Base-by-base conservation (phyloP, 2,113 vertebrate genomes). In the Eulemur macaco region DNA sequence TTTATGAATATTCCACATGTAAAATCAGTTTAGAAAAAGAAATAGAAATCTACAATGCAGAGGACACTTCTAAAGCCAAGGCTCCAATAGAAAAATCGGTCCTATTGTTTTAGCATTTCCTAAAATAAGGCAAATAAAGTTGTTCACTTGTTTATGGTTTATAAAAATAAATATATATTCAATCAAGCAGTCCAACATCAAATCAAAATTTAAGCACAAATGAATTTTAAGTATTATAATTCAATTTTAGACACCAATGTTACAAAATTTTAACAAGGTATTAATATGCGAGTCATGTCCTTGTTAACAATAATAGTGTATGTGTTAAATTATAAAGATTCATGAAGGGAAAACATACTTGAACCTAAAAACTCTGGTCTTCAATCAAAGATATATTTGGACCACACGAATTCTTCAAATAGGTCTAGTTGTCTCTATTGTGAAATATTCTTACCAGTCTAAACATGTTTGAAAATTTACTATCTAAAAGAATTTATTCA, bases 111-210 rank as follows among this genome's bases (percentile, higher is more conserved):
- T 56, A 85, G 8, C 3, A 76, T 85, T 93, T 94, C 60, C 52
- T 87, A 93, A 90, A 92, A 52, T 64, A 93, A 78, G 34, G 39
- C 68, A 84, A 73, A 63, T 66, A 95, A 89, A 89, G 15, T 66
- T 63, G 6, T 13, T 66, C 3, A 29, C 11, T 87, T 86, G 21
- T 31, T 87, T 91, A 64, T 58, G 58, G 27, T 29, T 80, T 63
- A 81, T 18, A 94, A 85, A 91, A 87, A 69, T 92, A 18, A 88
- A 8, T 56, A 71, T 78, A 14, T 73, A 83, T 69, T 88, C 31
- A 80, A 50, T 60, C 23, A 63, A 66, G 2, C 21, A 86, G 11
- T 29, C 25, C 27, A 63, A 56, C 21, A 74, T 88, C 50, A 90
- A 87, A 71, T 63, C 4, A 76, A 92, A 96, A 68, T 71, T 8